Percentiles rank a stretch among this genome's conserved stretches.
phyloP scores from a whole-genome alignment of 2,113 vertebrate species.

The Barbus barbus region DNA sequence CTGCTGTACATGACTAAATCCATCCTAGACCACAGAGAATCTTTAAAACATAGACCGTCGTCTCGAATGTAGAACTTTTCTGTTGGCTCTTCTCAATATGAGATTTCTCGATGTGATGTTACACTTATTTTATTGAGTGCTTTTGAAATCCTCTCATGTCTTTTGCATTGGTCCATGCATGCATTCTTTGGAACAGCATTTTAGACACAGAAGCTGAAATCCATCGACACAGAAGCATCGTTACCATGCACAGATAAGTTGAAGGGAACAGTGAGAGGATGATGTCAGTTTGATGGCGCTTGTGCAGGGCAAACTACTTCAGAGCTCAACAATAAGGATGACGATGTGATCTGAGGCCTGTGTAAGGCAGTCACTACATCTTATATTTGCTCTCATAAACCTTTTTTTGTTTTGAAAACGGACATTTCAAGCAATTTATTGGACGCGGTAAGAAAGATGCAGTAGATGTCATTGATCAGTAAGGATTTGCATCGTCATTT shows the following conservation, averaged over 20 bases:
- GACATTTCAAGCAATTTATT: neutral
- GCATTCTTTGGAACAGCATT: constrained; percentile 18
- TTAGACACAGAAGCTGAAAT: constrained; percentile 6
- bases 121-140: neutral
- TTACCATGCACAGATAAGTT: neutral
- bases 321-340: constrained; percentile 22
- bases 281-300: neutral
- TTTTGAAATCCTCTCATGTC: neutral
- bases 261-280: neutral
- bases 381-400: neutral
- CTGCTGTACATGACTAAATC: neutral
- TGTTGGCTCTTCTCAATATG: neutral
- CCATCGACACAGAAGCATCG: neutral
- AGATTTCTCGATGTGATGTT: neutral
- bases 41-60: neutral
- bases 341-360: neutral
- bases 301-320: neutral
- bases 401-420: neutral
- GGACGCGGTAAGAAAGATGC: neutral
- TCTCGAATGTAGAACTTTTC: constrained; percentile 35
- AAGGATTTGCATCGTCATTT: neutral
- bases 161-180: constrained; percentile 15
- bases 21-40: neutral
- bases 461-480: neutral
- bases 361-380: neutral